These are phyloP conservation scores for Rhea americana DNA, from an alignment of 2,113 vertebrate species.

Conservation along the genomic window DNA sequence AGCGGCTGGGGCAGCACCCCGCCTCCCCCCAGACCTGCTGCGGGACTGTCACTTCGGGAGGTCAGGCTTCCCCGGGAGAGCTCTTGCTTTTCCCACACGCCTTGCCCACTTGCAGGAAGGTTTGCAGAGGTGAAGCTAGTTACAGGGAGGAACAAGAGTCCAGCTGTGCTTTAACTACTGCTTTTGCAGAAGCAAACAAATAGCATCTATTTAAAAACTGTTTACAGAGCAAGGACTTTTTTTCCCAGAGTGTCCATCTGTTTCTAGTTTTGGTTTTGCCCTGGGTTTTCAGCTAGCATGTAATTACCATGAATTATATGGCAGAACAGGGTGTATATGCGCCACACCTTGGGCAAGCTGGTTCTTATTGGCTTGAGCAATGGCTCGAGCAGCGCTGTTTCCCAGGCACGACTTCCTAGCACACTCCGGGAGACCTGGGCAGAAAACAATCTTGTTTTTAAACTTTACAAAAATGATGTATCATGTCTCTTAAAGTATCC, in stretches of 20 bases:
- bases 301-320: conserved; percentile 72
- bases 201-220: not conserved
- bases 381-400: conserved; percentile 31
- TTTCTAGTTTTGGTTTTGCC: conserved; percentile 61
- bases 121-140: not conserved
- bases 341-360: conserved; percentile 70
- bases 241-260: conserved; percentile 15
- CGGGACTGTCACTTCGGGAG: not conserved
- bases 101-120: not conserved
- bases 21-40: not conserved
- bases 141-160: not conserved
- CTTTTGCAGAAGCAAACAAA: not conserved
- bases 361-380: conserved; percentile 70
- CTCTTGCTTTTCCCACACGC: not conserved
- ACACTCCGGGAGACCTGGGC: not conserved
- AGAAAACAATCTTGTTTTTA: not conserved
- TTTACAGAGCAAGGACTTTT: not conserved
- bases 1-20: not conserved
- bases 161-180: not conserved
- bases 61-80: not conserved
- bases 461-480: not conserved
- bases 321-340: conserved; percentile 70
- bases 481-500: not conserved
- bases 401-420: conserved; percentile 39
- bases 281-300: conserved; percentile 36